A percentile compares a stretch with the other conserved stretches of the same genome.
phyloP scores from a whole-genome alignment of 1,140 invertebrate species.

The Idris sp. region DNA sequence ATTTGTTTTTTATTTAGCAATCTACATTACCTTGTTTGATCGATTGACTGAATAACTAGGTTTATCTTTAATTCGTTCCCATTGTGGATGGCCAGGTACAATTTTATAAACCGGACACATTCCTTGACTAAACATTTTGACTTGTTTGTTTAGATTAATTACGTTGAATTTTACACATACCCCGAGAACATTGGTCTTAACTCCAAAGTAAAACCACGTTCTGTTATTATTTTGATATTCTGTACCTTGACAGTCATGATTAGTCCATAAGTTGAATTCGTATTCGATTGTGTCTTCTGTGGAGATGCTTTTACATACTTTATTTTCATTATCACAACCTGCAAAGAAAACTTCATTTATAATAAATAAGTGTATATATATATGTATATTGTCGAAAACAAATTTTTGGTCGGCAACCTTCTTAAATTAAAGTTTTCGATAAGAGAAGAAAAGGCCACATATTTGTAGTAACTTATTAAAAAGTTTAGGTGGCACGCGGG shows the following conservation, averaged over 20 bases:
- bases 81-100: conserved; percentile 84
- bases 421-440: too few relatives aligned
- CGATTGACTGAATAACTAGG: conserved; percentile 80
- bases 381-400: too few relatives aligned
- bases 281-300: conserved; percentile 81
- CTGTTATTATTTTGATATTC: conserved; percentile 93
- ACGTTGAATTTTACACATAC: conserved; percentile 88
- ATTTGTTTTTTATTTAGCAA: background rate
- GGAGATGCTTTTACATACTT: conserved; percentile 66
- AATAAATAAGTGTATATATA: too few relatives aligned
- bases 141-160: conserved; percentile 92
- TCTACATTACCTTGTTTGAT: conserved; percentile 14
- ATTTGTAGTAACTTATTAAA: too few relatives aligned
- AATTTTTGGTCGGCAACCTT: too few relatives aligned
- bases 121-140: conserved; percentile 94
- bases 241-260: conserved; percentile 91
- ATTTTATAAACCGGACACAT: conserved; percentile 90
- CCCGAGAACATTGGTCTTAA: conserved; percentile 80
- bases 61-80: conserved; percentile 89
- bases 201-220: conserved; percentile 88
- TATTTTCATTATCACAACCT: conserved; percentile 52
- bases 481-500: too few relatives aligned
- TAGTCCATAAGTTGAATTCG: conserved; percentile 95
- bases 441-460: too few relatives aligned
- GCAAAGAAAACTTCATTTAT: conserved; percentile 3